Evolutionary conservation across 2,797 vertebrate genomes (phyloP).

Genomic region (Nasua narica): DNA sequence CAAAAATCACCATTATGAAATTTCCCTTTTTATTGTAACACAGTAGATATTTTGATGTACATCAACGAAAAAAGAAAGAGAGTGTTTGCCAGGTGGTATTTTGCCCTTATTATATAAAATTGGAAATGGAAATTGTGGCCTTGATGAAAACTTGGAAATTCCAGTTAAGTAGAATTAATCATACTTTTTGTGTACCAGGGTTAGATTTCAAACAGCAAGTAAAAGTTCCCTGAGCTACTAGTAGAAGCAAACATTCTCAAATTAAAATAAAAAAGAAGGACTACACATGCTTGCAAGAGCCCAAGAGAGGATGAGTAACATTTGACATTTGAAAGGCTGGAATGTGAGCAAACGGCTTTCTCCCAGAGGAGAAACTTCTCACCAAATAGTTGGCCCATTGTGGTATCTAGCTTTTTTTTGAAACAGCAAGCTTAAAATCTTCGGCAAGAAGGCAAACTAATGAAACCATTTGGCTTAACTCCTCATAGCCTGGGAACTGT

Average conservation of each 20-base stretch:
- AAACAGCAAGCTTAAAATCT: constrained; percentile 69
- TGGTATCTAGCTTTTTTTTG: constrained; percentile 76
- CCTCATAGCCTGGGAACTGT: constrained; percentile 54
- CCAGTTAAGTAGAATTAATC: constrained; percentile 86
- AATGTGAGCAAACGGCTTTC: constrained; percentile 76
- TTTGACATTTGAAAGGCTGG: constrained; percentile 84
- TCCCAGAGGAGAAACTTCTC: constrained; percentile 79
- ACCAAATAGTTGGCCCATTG: constrained; percentile 78
- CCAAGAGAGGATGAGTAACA: constrained; percentile 79
- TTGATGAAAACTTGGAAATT: constrained; percentile 84
- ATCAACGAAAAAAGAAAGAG: constrained; percentile 59
- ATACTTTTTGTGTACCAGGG: constrained; percentile 80
- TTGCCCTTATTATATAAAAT: constrained; percentile 78
- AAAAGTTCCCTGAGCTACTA: constrained; percentile 81
- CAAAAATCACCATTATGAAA: constrained; percentile 48
- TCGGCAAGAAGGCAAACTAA: constrained; percentile 57
- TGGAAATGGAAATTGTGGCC: constrained; percentile 81
- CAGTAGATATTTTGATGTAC: constrained; percentile 61
- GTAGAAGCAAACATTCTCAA: constrained; percentile 80
- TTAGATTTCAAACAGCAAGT: constrained; percentile 82
- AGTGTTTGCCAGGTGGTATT: constrained; percentile 69
- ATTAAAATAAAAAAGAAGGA: constrained; percentile 62
- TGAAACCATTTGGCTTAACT: constrained; percentile 73
- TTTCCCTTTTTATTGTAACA: constrained; percentile 32
- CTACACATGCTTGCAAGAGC: constrained; percentile 31